Evolutionary conservation across 2,797 vertebrate genomes (phyloP).

Genomic region (Phoebastria nigripes): DNA sequence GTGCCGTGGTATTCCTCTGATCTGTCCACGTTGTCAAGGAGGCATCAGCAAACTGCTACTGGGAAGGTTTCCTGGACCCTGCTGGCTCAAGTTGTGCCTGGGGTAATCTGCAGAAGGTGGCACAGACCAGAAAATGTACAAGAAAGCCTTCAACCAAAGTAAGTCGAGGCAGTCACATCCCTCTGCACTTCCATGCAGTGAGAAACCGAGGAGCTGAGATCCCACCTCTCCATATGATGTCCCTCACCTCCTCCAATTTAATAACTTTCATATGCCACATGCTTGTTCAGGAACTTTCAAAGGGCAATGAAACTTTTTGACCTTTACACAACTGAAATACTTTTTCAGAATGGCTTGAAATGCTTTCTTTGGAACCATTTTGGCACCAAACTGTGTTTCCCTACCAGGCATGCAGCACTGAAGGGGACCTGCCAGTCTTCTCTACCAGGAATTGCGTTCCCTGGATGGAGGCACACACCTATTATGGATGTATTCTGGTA

Average conservation of each 20-base stretch:
- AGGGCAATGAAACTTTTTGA: background rate
- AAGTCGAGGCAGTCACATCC: too few species aligned
- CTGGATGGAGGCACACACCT: background rate
- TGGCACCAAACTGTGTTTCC: background rate
- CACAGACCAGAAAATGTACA: background rate
- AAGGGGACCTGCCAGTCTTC: background rate
- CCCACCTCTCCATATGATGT: background rate
- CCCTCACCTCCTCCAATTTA: background rate
- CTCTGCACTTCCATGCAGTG: background rate
- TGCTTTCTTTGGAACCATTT: background rate
- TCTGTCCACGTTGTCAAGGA: accelerated
- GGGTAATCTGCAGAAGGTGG: background rate
- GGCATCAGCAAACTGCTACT: background rate
- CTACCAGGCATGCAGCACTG: background rate
- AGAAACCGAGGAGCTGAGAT: background rate
- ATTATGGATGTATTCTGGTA: background rate
- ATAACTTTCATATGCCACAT: accelerated
- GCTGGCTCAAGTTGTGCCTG: background rate
- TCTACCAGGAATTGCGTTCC: accelerated
- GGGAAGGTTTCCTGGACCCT: background rate
- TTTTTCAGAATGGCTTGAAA: background rate
- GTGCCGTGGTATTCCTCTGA: background rate
- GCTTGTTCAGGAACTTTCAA: background rate
- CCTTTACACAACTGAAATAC: background rate
- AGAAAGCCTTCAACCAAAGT: background rate